Conservation (phyloP, 2,888 invertebrate species). For the Euplexia lucipara region DNA sequence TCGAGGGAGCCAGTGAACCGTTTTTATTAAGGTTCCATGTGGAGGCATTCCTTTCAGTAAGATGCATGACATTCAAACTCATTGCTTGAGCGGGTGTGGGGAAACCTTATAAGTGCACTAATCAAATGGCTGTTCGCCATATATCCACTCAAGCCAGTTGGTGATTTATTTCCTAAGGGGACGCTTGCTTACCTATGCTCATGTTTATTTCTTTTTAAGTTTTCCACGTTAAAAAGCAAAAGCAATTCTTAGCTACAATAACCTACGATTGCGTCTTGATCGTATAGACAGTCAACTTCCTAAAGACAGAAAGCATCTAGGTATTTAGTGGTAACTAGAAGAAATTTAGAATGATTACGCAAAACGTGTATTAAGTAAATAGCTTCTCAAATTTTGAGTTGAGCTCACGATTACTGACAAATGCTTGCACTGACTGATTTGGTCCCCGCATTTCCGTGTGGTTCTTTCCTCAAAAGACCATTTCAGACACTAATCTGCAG, state of each 20-base stretch:
- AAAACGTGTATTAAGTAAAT: too few relatives aligned
- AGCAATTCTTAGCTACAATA: constrained; percentile 2
- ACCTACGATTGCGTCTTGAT: not conserved
- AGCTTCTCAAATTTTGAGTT: too few relatives aligned
- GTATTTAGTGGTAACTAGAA: too few relatives aligned
- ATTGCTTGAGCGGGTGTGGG: constrained; percentile 8
- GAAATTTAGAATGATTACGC: too few relatives aligned
- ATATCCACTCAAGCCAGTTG: constrained; percentile 35
- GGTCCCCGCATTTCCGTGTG: too few relatives aligned
- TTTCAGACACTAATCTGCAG: too few relatives aligned
- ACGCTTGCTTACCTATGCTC: constrained; percentile 7
- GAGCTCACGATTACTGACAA: too few relatives aligned
- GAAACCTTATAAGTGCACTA: constrained; percentile 50
- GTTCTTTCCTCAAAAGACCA: too few relatives aligned
- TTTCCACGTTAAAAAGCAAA: constrained; percentile 3
- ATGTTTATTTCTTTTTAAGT: constrained; percentile 2
- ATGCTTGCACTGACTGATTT: too few relatives aligned
- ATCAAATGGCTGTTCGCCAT: constrained; percentile 51
- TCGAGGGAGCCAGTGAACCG: constrained; percentile 60
- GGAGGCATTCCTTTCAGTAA: constrained; percentile 44
- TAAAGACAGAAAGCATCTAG: too few relatives aligned
- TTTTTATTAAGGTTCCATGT: constrained; percentile 54
- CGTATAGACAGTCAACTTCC: not conserved
- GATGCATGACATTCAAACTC: constrained; percentile 58
- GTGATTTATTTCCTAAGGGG: constrained; percentile 48